A percentile compares a stretch with the other conserved stretches of the same genome.
These are phyloP conservation scores for Parotia lawesii DNA, from an alignment of 2,113 vertebrate species.

Conservation along the genomic window DNA sequence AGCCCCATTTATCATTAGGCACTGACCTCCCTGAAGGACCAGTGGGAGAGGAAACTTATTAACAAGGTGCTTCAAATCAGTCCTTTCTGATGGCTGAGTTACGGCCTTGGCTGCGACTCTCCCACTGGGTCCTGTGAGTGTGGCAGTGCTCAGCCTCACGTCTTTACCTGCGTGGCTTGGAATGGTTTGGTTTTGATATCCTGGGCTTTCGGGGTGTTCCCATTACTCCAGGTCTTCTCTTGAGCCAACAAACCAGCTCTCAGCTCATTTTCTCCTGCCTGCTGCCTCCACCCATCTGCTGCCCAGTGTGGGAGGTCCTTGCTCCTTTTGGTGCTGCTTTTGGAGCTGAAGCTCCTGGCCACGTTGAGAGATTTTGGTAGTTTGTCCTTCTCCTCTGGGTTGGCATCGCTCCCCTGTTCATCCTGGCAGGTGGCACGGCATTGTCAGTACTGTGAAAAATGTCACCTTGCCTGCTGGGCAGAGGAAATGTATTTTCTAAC, in stretches of 20 bases:
- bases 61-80: slow-evolving; percentile 42
- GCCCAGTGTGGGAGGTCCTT: rapidly evolving
- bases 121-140: not conserved
- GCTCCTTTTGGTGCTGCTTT: not conserved
- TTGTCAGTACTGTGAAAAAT: not conserved
- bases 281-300: rapidly evolving
- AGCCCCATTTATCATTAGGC: slow-evolving; percentile 30
- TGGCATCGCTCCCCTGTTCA: rapidly evolving
- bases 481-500: not conserved
- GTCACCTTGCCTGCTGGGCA: not conserved
- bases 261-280: not conserved
- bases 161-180: rapidly evolving
- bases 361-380: not conserved
- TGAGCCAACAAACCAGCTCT: not conserved
- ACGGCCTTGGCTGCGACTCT: not conserved
- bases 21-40: slow-evolving; percentile 28
- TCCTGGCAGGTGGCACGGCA: rapidly evolving
- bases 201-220: not conserved
- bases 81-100: not conserved
- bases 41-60: slow-evolving; percentile 18
- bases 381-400: not conserved
- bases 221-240: not conserved
- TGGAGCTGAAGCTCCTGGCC: not conserved
- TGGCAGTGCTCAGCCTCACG: not conserved
- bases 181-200: not conserved